A percentile compares a stretch with the other conserved stretches of the same genome.
Evolutionary conservation across 1,140 invertebrate genomes (phyloP).

Genomic region (Eriocheir sinensis): DNA sequence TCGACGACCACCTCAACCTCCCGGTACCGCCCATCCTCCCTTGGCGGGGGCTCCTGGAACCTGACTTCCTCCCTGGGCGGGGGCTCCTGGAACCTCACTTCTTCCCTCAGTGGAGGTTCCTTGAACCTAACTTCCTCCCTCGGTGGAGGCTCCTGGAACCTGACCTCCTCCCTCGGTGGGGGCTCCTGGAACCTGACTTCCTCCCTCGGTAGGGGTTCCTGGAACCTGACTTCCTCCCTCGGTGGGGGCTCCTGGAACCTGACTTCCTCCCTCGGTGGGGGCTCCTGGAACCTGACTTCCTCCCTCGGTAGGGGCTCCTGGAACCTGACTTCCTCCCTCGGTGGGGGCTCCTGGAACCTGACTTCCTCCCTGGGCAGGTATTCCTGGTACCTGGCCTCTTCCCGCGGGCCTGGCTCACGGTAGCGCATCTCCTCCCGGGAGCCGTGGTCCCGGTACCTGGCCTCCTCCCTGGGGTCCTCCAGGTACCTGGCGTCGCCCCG

Average conservation of each 20-base stretch:
- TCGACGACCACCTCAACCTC: neutral
- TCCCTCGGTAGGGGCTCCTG: neutral
- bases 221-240: slow-evolving; percentile 33
- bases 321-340: slow-evolving; percentile 19
- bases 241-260: slow-evolving; percentile 19
- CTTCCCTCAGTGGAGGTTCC: neutral
- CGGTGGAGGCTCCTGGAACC: slow-evolving; percentile 3
- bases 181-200: slow-evolving; percentile 14
- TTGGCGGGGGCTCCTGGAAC: slow-evolving; percentile 4
- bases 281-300: slow-evolving; percentile 34
- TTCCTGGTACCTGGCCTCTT: slow-evolving; percentile 35
- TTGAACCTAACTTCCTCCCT: slow-evolving; percentile 24
- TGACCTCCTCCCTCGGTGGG: slow-evolving; percentile 1
- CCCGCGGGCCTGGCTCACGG: neutral
- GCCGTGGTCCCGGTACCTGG: slow-evolving; percentile 18
- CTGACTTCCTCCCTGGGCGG: slow-evolving; percentile 27
- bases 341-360: slow-evolving; percentile 28
- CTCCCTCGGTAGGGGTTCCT: neutral
- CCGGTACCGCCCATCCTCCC: neutral
- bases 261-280: slow-evolving; percentile 31
- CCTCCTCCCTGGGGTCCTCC: neutral
- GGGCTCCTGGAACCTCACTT: slow-evolving; percentile 30
- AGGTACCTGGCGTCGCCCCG: neutral
- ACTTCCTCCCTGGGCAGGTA: slow-evolving; percentile 32
- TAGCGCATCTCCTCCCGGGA: neutral